phyloP scores from a whole-genome alignment of 2,113 vertebrate species.

The Corythornis vintsioides region DNA sequence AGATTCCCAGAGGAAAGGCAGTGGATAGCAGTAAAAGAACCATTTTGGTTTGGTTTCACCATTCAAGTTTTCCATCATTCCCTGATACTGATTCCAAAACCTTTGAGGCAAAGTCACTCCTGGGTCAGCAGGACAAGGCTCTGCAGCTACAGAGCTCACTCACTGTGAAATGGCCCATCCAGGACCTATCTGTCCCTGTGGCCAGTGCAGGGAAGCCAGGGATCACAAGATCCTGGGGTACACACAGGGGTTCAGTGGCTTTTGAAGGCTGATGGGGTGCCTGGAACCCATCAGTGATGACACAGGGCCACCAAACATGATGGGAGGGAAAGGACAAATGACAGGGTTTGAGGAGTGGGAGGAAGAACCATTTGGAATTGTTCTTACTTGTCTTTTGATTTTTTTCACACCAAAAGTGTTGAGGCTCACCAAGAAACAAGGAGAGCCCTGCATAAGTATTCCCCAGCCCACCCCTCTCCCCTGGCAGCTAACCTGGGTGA shows the following conservation, averaged over 20 bases:
- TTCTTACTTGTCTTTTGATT: neutral
- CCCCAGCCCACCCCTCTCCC: neutral
- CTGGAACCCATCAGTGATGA: neutral
- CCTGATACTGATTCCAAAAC: neutral
- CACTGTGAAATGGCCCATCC: neutral
- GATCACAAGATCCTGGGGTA: too few species aligned
- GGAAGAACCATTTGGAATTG: neutral
- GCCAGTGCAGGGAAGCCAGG: neutral
- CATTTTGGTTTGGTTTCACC: neutral
- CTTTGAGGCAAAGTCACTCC: neutral
- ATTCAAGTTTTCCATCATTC: neutral
- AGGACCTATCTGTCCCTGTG: neutral
- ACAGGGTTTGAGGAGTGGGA: neutral
- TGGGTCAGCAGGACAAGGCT: neutral
- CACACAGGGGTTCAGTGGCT: neutral
- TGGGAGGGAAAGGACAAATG: neutral
- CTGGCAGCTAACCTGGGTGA: neutral
- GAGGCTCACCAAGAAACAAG: neutral
- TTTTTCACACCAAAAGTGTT: neutral
- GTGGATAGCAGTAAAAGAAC: neutral
- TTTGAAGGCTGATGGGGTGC: neutral
- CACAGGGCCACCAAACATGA: neutral
- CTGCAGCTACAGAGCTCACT: neutral
- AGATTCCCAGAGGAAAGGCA: neutral
- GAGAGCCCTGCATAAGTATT: fast-evolving